A percentile compares a stretch with the other conserved stretches of the same genome.
phyloP scores from a whole-genome alignment of 2,888 invertebrate genomes.

The Melipona beecheii region DNA sequence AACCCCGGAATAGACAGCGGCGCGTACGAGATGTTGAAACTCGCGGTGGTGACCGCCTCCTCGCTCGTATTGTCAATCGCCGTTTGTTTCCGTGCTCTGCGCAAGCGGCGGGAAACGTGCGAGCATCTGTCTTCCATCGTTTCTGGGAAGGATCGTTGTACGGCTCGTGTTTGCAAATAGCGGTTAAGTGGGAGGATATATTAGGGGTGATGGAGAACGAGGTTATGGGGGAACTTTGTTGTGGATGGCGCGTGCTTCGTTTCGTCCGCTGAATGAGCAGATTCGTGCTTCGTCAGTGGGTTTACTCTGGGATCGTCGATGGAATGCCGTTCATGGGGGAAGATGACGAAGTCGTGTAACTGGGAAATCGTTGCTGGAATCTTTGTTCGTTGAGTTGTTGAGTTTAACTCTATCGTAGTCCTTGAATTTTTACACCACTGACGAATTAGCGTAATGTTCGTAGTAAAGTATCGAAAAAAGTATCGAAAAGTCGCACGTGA shows the following conservation, averaged over 20 bases:
- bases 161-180: not conserved
- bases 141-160: slow-evolving; percentile 34
- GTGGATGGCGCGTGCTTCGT: not conserved
- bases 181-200: not conserved
- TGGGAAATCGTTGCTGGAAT: not conserved
- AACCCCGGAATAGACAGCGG: slow-evolving; percentile 78
- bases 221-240: not conserved
- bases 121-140: slow-evolving; percentile 39
- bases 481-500: too few species aligned
- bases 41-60: not conserved
- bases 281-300: not conserved
- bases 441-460: too few species aligned
- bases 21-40: slow-evolving; percentile 55
- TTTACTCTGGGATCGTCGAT: not conserved
- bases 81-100: slow-evolving; percentile 41
- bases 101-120: slow-evolving; percentile 26
- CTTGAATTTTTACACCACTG: too few species aligned
- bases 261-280: not conserved
- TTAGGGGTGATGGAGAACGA: not conserved
- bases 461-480: too few species aligned
- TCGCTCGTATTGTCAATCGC: slow-evolving; percentile 37
- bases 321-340: not conserved
- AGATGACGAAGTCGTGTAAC: not conserved
- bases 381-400: not conserved
- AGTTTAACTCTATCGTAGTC: not conserved